Evolutionary conservation across 1,140 invertebrate genomes (phyloP).

Genomic region (Drosophila bipectinata): DNA sequence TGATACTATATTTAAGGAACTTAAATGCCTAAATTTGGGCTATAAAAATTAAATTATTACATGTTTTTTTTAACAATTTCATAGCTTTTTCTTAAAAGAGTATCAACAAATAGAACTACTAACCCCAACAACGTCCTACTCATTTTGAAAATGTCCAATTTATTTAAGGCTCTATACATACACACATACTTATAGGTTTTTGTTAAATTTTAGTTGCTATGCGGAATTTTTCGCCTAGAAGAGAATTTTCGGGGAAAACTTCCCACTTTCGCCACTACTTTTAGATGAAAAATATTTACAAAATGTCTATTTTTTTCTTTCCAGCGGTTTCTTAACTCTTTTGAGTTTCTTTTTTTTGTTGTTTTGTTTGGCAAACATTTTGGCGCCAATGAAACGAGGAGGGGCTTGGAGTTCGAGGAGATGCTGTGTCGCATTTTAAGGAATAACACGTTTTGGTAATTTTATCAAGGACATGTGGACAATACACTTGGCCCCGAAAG

Average conservation of each 20-base stretch:
- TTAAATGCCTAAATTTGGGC: no score
- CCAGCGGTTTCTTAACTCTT: slow-evolving; percentile 18
- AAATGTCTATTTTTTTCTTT: slow-evolving; percentile 46
- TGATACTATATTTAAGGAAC: no score
- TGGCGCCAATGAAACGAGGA: slow-evolving; percentile 55
- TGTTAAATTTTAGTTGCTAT: slow-evolving; percentile 52
- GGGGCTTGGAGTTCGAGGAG: slow-evolving; percentile 10
- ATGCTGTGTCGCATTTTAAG: slow-evolving; percentile 54
- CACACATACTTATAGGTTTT: slow-evolving; percentile 20
- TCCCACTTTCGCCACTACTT: slow-evolving; percentile 44
- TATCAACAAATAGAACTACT: no score
- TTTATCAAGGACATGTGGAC: slow-evolving; percentile 64
- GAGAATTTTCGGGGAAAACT: neutral
- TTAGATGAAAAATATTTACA: slow-evolving; percentile 70
- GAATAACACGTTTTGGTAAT: slow-evolving; percentile 71
- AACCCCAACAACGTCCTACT: neutral
- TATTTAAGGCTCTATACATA: slow-evolving; percentile 5
- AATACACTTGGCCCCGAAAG: slow-evolving; percentile 23
- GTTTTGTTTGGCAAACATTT: slow-evolving; percentile 66
- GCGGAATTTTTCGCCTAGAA: slow-evolving; percentile 14
- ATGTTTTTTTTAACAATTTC: no score
- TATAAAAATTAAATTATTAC: no score
- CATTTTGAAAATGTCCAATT: slow-evolving; percentile 1
- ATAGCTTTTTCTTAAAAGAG: no score
- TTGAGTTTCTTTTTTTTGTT: slow-evolving; percentile 13